Base-by-base conservation (phyloP, 2,888 invertebrate species). In the Yponomeuta cagnagella region DNA sequence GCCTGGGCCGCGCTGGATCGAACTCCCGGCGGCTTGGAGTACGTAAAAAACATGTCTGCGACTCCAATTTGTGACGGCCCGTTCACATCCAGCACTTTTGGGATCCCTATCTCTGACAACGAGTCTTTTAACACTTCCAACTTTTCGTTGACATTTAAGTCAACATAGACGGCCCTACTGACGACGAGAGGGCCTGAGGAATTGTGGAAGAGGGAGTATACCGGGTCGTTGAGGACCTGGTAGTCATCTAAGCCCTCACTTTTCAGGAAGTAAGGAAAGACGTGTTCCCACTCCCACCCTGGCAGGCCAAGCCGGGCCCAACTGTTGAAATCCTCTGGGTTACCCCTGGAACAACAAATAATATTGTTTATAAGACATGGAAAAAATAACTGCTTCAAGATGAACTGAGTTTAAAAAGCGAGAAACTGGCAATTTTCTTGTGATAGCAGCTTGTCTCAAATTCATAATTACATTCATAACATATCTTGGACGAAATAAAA, bases 221-320 rank as follows among this genome's bases (percentile, higher is more conserved):
- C 80, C 5, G 79, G 82, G 75, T 93, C 88, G 2, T 75, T 71
- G 72, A 84, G 81, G 63, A 83, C 86, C 2, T 89, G 85, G 0
- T 94, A 88, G 67, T 87, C 63, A 10, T 63, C 86, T n/a, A 93
- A 91, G 71, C 93, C 93, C 79, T 95, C 95, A 12, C 94, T 87
- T 80, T 95, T 95, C 76, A 93, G 93, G 80, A 95, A 95, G 76
- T 95, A 95, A 0, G 94, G 93, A 64, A 94, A 76, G 0, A 95
- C 93, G 69, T 94, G 93, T 30, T 90, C 80, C 81, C 89, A 95
- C 72, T 93, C 90, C 95, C 95, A 95, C 0, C 94, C 94, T 0
- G 83, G 77, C 78, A 94, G 94, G 0, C 94, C 95, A 70, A 93
- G 75, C 1, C 84, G 86, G 0, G 93, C 94, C 96, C 96, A 96